phyloP scores from a whole-genome alignment of 2,888 invertebrate genomes.

The Apamea crenata region DNA sequence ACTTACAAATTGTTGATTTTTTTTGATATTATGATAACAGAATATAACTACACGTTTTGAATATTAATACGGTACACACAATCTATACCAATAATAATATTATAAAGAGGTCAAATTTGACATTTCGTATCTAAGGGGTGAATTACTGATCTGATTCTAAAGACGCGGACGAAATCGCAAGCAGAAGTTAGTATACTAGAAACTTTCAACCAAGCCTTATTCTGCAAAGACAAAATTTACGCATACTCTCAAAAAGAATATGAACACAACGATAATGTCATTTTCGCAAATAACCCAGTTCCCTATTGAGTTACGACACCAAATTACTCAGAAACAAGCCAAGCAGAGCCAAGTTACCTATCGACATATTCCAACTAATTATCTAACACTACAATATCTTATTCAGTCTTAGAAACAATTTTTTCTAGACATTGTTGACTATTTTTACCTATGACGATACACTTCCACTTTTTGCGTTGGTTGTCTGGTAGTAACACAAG shows the following conservation, averaged over 20 bases:
- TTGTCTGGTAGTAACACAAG: neutral
- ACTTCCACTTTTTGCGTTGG: neutral
- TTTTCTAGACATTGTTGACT: slow-evolving; percentile 8
- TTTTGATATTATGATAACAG: too few relatives aligned
- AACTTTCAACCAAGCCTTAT: neutral
- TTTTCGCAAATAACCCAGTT: slow-evolving; percentile 56
- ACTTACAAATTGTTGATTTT: neutral
- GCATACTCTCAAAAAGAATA: neutral
- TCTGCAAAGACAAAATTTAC: neutral
- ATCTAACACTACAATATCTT: slow-evolving; percentile 36
- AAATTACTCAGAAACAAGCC: slow-evolving; percentile 52
- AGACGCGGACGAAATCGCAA: too few relatives aligned
- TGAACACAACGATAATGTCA: slow-evolving; percentile 25
- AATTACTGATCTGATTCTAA: too few relatives aligned
- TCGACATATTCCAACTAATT: slow-evolving; percentile 54
- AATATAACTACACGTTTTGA: neutral
- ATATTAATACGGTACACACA: neutral
- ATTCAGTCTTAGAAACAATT: slow-evolving; percentile 16
- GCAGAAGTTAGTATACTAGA: neutral
- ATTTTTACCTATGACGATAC: slow-evolving; percentile 18
- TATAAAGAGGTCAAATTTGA: too few relatives aligned
- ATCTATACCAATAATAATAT: too few relatives aligned
- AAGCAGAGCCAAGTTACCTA: slow-evolving; percentile 42
- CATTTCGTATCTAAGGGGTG: too few relatives aligned
- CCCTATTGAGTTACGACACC: slow-evolving; percentile 32